These are phyloP conservation scores for Coryphaenoides rupestris DNA, from an alignment of 2,113 vertebrate genomes.

Conservation along the genomic window DNA sequence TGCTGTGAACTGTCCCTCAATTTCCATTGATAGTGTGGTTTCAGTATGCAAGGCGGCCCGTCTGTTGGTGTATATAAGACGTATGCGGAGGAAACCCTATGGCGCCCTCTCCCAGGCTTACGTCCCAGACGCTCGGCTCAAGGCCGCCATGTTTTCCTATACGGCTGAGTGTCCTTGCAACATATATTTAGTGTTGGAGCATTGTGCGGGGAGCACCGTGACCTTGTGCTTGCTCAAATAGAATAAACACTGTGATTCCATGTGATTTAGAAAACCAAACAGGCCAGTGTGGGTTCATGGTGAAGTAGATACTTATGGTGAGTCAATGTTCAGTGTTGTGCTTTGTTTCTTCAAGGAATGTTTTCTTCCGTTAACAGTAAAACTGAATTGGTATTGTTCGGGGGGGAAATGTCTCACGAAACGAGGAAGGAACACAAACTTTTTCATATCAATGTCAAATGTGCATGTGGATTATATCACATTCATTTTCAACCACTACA, in stretches of 20 bases:
- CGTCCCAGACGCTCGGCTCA: neutral
- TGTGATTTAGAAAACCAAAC: slow-evolving; percentile 10
- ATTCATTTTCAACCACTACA: neutral
- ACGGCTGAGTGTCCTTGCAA: slow-evolving; percentile 17
- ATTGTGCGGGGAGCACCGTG: slow-evolving; percentile 6
- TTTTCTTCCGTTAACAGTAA: neutral
- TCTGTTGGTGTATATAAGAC: neutral
- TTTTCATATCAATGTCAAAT: neutral
- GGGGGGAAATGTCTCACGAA: neutral
- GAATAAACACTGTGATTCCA: slow-evolving; percentile 12
- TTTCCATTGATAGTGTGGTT: slow-evolving; percentile 32
- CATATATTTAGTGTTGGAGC: slow-evolving; percentile 3
- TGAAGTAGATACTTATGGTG: slow-evolving; percentile 3
- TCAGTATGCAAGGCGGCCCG: slow-evolving; percentile 9
- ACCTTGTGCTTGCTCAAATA: slow-evolving; percentile 11
- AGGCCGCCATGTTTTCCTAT: slow-evolving; percentile 6
- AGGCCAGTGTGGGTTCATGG: neutral
- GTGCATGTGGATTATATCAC: neutral
- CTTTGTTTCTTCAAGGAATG: slow-evolving; percentile 2
- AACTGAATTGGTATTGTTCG: neutral
- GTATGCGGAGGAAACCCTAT: neutral
- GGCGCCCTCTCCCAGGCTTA: neutral
- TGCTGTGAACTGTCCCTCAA: slow-evolving; percentile 55
- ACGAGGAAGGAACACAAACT: neutral
- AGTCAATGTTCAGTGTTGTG: slow-evolving; percentile 1